phyloP scores from a whole-genome alignment of 2,113 vertebrate genomes.

The Polyodon spathula region DNA sequence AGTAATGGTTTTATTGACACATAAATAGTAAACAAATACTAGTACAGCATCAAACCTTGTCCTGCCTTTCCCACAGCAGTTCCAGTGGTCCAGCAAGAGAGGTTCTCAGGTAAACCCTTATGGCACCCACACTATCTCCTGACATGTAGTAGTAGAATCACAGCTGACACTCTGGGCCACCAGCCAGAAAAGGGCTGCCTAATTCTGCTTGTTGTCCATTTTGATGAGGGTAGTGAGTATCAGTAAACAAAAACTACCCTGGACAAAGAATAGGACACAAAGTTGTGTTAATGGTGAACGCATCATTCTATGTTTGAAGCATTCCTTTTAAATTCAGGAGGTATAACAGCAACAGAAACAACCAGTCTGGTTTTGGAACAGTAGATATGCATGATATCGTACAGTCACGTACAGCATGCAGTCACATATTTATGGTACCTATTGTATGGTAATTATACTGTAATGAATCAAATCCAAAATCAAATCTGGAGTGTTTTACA shows the following conservation, averaged over 20 bases:
- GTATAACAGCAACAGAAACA: too few species aligned
- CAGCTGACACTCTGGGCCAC: neutral
- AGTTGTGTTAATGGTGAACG: neutral
- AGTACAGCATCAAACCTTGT: neutral
- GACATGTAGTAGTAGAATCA: slow-evolving; percentile 3
- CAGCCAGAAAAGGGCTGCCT: neutral
- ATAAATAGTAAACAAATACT: neutral
- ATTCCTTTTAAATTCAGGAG: too few species aligned
- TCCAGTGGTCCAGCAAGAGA: neutral
- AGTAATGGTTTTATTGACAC: too few species aligned
- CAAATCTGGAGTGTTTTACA: too few species aligned
- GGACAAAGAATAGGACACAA: neutral
- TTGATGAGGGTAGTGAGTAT: neutral
- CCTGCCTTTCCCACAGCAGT: neutral
- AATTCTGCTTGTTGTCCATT: neutral
- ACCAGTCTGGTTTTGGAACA: too few species aligned
- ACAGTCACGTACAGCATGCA: too few species aligned
- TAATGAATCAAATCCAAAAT: too few species aligned
- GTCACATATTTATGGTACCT: too few species aligned
- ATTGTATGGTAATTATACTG: too few species aligned
- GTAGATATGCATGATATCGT: too few species aligned
- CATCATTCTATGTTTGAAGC: too few species aligned
- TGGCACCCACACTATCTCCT: neutral
- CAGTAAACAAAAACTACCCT: slow-evolving; percentile 1
- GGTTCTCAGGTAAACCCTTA: neutral